Percentiles rank a stretch among this genome's conserved stretches.
Evolutionary conservation across 1,140 invertebrate species (phyloP).

Genomic region (Mizuhopecten yessoensis): DNA sequence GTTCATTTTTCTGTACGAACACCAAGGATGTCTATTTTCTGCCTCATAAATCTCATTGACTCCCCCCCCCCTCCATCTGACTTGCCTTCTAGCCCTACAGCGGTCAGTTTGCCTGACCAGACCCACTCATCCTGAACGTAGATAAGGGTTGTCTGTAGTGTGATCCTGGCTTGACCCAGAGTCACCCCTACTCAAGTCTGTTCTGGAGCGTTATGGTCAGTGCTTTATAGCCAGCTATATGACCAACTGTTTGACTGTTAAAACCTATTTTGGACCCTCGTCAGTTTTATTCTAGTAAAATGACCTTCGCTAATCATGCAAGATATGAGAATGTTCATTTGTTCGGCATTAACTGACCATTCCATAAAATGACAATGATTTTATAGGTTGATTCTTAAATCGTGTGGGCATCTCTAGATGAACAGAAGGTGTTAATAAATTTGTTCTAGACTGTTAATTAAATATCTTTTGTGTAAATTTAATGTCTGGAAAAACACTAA

Average conservation of each 20-base stretch:
- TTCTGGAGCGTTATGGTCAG: background rate
- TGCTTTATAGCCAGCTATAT: background rate
- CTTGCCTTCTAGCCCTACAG: background rate
- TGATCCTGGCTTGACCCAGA: slow-evolving; percentile 23
- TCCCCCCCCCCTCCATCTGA: background rate
- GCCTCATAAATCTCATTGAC: slow-evolving; percentile 25
- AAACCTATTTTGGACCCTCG: background rate
- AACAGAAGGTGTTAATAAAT: slow-evolving; percentile 29
- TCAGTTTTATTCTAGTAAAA: background rate
- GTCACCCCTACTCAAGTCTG: slow-evolving; percentile 8
- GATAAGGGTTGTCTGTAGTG: background rate
- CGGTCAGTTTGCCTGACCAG: background rate
- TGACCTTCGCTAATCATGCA: slow-evolving; percentile 25
- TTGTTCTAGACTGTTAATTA: slow-evolving; percentile 7
- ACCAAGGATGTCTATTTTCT: background rate
- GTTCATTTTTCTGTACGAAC: background rate
- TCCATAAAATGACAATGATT: slow-evolving; percentile 35
- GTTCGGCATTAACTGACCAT: slow-evolving; percentile 31
- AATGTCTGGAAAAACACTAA: slow-evolving; percentile 28
- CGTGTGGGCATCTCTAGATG: background rate
- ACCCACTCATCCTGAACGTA: slow-evolving; percentile 17
- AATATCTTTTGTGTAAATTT: slow-evolving; percentile 11
- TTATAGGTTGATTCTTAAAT: background rate
- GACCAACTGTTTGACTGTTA: background rate
- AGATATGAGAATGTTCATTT: slow-evolving; percentile 21